These are phyloP conservation scores for Deroptyus accipitrinus DNA, from an alignment of 2,113 vertebrate species.

Conservation along the genomic window DNA sequence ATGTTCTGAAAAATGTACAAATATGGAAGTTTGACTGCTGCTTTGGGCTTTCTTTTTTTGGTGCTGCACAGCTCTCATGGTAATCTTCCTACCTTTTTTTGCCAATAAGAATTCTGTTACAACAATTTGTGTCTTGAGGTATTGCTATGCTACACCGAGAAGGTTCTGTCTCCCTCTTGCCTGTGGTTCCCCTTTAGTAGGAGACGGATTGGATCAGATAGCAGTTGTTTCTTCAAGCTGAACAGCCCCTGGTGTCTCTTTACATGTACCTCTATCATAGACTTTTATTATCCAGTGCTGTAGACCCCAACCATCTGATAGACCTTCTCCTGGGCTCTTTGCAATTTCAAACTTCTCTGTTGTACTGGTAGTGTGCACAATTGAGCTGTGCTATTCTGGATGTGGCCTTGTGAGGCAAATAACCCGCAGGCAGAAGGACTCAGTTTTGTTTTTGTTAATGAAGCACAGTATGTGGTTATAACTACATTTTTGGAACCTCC, in stretches of 20 bases:
- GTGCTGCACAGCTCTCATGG: not conserved
- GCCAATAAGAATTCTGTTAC: not conserved
- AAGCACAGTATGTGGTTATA: not conserved
- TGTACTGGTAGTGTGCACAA: not conserved
- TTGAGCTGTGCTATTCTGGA: not conserved
- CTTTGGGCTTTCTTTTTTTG: not conserved
- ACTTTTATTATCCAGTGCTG: not conserved
- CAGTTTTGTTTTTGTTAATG: not conserved
- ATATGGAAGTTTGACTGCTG: too few relatives aligned
- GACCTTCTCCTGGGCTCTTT: not conserved
- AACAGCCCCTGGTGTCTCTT: not conserved
- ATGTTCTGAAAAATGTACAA: not conserved
- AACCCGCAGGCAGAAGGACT: not conserved
- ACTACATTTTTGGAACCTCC: not conserved
- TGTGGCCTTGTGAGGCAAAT: not conserved
- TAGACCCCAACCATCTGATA: not conserved
- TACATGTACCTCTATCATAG: rapidly evolving
- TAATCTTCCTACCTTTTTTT: not conserved
- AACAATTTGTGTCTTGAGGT: not conserved
- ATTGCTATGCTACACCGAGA: rapidly evolving
- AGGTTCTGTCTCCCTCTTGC: not conserved
- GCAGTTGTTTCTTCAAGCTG: not conserved
- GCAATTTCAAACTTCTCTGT: not conserved
- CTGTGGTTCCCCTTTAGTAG: not conserved
- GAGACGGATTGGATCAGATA: not conserved